These are phyloP conservation scores for Aviceda subcristata DNA, from an alignment of 2,113 vertebrate species.

Conservation along the genomic window DNA sequence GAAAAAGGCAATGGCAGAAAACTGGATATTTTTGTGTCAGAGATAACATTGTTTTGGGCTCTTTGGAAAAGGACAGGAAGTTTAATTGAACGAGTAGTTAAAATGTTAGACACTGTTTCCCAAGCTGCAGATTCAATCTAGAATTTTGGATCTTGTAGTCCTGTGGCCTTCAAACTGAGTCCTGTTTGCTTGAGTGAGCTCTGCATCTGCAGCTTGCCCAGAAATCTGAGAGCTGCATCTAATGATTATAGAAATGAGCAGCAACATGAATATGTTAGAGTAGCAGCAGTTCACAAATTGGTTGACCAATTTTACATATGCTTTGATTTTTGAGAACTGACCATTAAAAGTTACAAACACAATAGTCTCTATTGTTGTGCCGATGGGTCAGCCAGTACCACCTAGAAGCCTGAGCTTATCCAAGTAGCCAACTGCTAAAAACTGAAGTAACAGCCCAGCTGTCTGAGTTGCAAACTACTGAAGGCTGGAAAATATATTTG, in stretches of 20 bases:
- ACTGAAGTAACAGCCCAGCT: not conserved
- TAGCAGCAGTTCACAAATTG: not conserved
- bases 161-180: not conserved
- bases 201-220: not conserved
- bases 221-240: not conserved
- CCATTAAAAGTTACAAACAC: not conserved
- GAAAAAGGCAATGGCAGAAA: not conserved
- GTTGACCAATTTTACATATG: not conserved
- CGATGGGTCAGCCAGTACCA: not conserved
- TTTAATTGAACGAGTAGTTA: not conserved
- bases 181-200: rapidly evolving
- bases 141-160: not conserved
- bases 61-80: not conserved
- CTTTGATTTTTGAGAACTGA: not conserved
- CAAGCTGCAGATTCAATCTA: not conserved
- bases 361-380: not conserved
- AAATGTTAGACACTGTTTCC: not conserved
- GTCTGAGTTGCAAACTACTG: not conserved
- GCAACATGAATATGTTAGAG: not conserved
- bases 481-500: not conserved
- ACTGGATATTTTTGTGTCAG: not conserved
- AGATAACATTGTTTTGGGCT: not conserved
- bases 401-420: not conserved
- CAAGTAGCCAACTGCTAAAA: not conserved
- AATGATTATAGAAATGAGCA: not conserved